Evolutionary conservation across 1,140 invertebrate species (phyloP).

Genomic region (Drosophila nikananu): DNA sequence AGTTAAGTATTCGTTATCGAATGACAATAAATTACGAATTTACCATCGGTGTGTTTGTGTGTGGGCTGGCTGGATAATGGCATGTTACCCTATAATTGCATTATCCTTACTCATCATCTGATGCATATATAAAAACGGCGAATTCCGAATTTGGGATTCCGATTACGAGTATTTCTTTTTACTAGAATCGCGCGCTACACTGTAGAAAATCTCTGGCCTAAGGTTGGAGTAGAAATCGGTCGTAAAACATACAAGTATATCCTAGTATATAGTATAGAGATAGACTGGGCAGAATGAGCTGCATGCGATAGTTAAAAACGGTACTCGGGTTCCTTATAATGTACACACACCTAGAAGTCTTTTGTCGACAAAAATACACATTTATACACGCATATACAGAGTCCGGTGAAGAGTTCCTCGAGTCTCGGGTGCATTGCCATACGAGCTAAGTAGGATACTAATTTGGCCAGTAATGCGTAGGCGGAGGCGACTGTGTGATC

Average conservation of each 20-base stretch:
- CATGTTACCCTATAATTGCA: constrained; percentile 36
- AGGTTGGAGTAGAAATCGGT: constrained; percentile 56
- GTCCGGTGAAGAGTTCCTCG: constrained; percentile 49
- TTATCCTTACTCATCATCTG: constrained; percentile 22
- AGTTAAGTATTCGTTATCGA: constrained; percentile 63
- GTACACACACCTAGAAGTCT: constrained; percentile 80
- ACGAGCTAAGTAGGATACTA: constrained; percentile 69
- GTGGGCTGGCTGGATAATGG: constrained; percentile 21
- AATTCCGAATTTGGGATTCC: constrained; percentile 21
- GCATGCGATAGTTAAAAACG: constrained; percentile 57
- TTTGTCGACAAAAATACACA: constrained; percentile 67
- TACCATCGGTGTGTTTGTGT: constrained; percentile 16
- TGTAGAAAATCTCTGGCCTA: constrained; percentile 69
- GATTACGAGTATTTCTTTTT: constrained; percentile 9
- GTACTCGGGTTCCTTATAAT: constrained; percentile 48
- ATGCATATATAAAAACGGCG: constrained; percentile 56
- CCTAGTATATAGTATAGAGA: constrained; percentile 25
- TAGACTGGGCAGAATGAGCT: constrained; percentile 50
- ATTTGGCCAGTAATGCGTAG: constrained; percentile 74
- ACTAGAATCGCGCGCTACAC: constrained; percentile 51
- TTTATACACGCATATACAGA: constrained; percentile 77
- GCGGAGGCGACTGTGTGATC: constrained; percentile 37
- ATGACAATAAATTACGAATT: constrained; percentile 74
- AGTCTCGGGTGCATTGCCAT: constrained; percentile 42
- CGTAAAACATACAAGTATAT: constrained; percentile 59